These are phyloP conservation scores for Montipora cactus DNA, from an alignment of 64 coral and sea anemone genomes.

Conservation along the genomic window DNA sequence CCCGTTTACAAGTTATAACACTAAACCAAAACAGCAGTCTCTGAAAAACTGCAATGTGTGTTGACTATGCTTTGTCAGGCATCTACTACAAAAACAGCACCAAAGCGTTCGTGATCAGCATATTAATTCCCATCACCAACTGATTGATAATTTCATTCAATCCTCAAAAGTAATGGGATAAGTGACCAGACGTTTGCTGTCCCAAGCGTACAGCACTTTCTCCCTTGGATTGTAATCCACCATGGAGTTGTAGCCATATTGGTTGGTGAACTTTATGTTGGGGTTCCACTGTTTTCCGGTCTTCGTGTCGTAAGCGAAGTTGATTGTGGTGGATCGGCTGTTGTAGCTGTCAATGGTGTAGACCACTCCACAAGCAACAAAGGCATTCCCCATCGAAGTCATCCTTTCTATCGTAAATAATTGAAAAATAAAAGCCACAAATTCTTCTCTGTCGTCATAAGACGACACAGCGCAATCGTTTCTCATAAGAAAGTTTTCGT, in stretches of 20 bases:
- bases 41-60: too few relatives aligned
- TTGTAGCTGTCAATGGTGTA: slow-evolving; percentile 20
- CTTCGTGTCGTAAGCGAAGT: slow-evolving; percentile 64
- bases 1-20: too few relatives aligned
- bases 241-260: slow-evolving; percentile 44
- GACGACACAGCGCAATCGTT: too few relatives aligned
- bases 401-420: slow-evolving; percentile 10
- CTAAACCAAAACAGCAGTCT: too few relatives aligned
- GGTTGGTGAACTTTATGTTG: slow-evolving; percentile 53
- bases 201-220: slow-evolving; percentile 46
- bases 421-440: neutral
- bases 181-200: slow-evolving; percentile 24
- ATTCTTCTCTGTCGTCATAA: neutral
- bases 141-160: neutral
- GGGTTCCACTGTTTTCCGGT: slow-evolving; percentile 66
- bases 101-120: neutral
- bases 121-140: neutral
- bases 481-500: too few relatives aligned
- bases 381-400: slow-evolving; percentile 39
- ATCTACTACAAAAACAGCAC: neutral
- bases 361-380: slow-evolving; percentile 65
- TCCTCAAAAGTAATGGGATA: slow-evolving; percentile 39
- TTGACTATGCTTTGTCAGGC: too few relatives aligned
- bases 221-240: slow-evolving; percentile 46
- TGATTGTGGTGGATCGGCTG: slow-evolving; percentile 44